These are phyloP conservation scores for Phrixothrix hirtus DNA, from an alignment of 2,888 invertebrate genomes.

Conservation along the genomic window DNA sequence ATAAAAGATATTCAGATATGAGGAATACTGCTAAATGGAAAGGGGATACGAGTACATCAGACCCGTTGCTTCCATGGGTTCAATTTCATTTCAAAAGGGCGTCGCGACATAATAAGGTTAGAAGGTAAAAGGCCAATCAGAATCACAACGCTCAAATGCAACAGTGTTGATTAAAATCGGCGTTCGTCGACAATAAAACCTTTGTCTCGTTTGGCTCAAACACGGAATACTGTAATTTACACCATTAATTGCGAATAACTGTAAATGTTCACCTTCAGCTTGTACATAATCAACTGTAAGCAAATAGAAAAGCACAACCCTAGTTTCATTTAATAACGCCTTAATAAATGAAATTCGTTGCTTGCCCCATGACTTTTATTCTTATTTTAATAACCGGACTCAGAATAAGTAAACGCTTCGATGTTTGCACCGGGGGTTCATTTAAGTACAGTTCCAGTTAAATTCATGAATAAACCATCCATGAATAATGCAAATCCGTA, in stretches of 20 bases:
- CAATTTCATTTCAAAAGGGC: not conserved
- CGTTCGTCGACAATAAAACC: slow-evolving; percentile 9
- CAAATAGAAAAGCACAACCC: slow-evolving; percentile 9
- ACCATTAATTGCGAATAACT: slow-evolving; percentile 20
- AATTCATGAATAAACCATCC: slow-evolving; percentile 48
- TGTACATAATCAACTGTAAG: slow-evolving; percentile 12
- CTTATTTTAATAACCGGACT: slow-evolving; percentile 28
- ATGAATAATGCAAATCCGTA: slow-evolving; percentile 37
- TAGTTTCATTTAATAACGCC: slow-evolving; percentile 4
- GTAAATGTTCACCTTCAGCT: slow-evolving; percentile 23
- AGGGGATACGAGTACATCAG: not conserved
- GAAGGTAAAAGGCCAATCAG: slow-evolving; percentile 7
- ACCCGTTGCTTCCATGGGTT: not conserved
- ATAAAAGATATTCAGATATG: not conserved
- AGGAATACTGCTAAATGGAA: not conserved
- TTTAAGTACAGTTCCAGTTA: slow-evolving; percentile 43
- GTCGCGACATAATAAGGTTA: not conserved
- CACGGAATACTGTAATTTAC: slow-evolving; percentile 7
- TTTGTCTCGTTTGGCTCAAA: slow-evolving; percentile 4
- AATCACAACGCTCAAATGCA: slow-evolving; percentile 5
- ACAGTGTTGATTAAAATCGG: slow-evolving; percentile 5
- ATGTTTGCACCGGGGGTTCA: slow-evolving; percentile 47
- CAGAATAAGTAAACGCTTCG: slow-evolving; percentile 30
- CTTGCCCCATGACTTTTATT: slow-evolving; percentile 3
- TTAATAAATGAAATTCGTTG: slow-evolving; percentile 7